Evolutionary conservation across 1,140 invertebrate species (phyloP).

Genomic region (Lerema accius): DNA sequence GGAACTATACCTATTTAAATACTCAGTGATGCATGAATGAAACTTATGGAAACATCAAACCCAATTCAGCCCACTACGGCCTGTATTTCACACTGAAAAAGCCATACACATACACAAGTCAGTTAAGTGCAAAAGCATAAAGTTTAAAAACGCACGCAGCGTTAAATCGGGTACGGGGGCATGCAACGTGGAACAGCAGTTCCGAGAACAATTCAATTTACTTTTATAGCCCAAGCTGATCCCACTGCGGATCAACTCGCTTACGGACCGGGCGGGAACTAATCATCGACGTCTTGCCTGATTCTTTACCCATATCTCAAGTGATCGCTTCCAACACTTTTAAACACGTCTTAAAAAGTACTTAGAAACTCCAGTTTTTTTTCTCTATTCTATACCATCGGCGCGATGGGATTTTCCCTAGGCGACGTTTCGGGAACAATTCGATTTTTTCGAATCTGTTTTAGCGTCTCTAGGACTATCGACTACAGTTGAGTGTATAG

Average conservation of each 20-base stretch:
- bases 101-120: conserved; percentile 40
- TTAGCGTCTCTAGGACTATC: too few relatives aligned
- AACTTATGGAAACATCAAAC: too few relatives aligned
- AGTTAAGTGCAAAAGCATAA: conserved; percentile 47
- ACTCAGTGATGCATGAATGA: too few relatives aligned
- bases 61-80: too few relatives aligned
- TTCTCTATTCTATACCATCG: too few relatives aligned
- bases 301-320: conserved; percentile 44
- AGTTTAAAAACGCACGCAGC: conserved; percentile 52
- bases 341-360: conserved; percentile 29
- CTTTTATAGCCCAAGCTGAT: conserved; percentile 70
- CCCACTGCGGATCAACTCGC: conserved; percentile 59
- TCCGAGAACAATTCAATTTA: conserved; percentile 77
- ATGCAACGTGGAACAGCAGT: conserved; percentile 54
- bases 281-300: conserved; percentile 60
- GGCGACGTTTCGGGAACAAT: too few relatives aligned
- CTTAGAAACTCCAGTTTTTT: too few relatives aligned
- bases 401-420: too few relatives aligned
- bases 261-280: conserved; percentile 50
- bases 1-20: too few relatives aligned
- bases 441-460: too few relatives aligned
- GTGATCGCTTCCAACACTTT: conserved; percentile 49
- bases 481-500: too few relatives aligned
- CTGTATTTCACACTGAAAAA: conserved; percentile 15
- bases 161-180: conserved; percentile 46